Percentiles rank a stretch among this genome's conserved stretches.
Evolutionary conservation across 2,888 invertebrate genomes (phyloP).

Genomic region (Hyppa rectilinea): DNA sequence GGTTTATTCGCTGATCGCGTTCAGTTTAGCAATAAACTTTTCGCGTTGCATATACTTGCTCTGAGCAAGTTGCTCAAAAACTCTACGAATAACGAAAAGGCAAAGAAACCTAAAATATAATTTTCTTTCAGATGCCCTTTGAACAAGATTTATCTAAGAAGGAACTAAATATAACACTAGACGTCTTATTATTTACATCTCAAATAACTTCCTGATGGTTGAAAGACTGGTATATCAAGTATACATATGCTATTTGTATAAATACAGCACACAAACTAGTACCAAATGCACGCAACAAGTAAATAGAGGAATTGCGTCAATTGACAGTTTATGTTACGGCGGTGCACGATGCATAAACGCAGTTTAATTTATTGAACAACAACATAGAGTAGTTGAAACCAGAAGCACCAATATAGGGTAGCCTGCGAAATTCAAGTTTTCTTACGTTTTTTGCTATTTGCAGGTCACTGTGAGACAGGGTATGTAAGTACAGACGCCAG

Average conservation of each 20-base stretch:
- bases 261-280: slow-evolving; percentile 30
- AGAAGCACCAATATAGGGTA: background rate
- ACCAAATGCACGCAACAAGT: slow-evolving; percentile 45
- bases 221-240: slow-evolving; percentile 52
- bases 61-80: too few species aligned
- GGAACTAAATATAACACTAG: slow-evolving; percentile 24
- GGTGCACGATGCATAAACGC: slow-evolving; percentile 53
- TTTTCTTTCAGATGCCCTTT: too few species aligned
- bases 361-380: slow-evolving; percentile 63
- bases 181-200: slow-evolving; percentile 31
- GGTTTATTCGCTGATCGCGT: too few species aligned
- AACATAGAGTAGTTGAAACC: slow-evolving; percentile 44
- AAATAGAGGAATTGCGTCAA: slow-evolving; percentile 69
- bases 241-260: slow-evolving; percentile 3
- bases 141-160: slow-evolving; percentile 29
- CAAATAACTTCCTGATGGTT: slow-evolving; percentile 42
- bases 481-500: too few species aligned
- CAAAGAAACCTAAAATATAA: too few species aligned
- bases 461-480: too few species aligned
- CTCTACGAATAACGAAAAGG: too few species aligned
- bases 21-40: too few species aligned
- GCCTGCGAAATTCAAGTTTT: too few species aligned
- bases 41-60: too few species aligned
- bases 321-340: slow-evolving; percentile 70
- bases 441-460: too few species aligned